phyloP scores from a whole-genome alignment of 2,113 vertebrate genomes.

The Oceanites oceanicus region DNA sequence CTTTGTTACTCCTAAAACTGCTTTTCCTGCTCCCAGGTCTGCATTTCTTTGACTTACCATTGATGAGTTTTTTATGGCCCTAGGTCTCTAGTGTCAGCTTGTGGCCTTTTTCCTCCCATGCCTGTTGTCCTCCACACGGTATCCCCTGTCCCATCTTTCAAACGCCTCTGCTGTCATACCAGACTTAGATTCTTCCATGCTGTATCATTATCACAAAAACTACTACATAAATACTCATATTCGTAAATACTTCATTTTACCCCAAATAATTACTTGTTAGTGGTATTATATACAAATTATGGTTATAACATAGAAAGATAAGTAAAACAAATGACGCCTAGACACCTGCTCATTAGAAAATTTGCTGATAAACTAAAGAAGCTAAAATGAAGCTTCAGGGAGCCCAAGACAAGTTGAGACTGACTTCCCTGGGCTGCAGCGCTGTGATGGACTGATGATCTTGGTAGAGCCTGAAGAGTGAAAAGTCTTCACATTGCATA shows the following conservation, averaged over 20 bases:
- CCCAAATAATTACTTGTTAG: neutral
- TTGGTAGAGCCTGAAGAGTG: neutral
- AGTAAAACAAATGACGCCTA: neutral
- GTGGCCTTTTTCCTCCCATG: neutral
- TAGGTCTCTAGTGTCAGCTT: neutral
- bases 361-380: neutral
- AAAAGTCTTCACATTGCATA: neutral
- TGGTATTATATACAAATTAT: neutral
- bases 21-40: neutral
- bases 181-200: neutral
- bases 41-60: neutral
- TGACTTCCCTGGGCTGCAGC: neutral
- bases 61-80: neutral
- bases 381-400: neutral
- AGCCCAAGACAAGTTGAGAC: neutral
- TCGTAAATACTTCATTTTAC: neutral
- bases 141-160: neutral
- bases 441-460: neutral
- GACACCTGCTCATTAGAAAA: neutral
- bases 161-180: neutral
- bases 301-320: neutral
- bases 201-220: neutral
- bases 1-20: neutral
- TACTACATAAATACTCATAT: neutral
- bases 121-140: neutral